These are phyloP conservation scores for Melitaea cinxia DNA, from an alignment of 1,140 invertebrate genomes.

Conservation along the genomic window DNA sequence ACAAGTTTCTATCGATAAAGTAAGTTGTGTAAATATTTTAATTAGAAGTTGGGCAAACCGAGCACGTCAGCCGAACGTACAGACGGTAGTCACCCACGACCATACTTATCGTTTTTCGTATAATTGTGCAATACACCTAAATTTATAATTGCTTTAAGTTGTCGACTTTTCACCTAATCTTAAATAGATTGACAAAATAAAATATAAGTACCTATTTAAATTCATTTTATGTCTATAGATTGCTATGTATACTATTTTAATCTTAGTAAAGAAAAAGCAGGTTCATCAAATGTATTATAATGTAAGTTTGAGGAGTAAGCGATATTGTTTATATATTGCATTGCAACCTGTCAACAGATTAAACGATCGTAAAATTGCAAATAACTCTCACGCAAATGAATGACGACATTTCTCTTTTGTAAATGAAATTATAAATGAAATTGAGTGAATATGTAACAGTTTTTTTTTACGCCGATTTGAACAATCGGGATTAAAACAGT, in stretches of 20 bases:
- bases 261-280: neutral
- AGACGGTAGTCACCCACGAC: constrained; percentile 16
- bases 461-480: constrained; percentile 21
- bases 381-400: neutral
- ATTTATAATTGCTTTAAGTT: constrained; percentile 51
- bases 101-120: constrained; percentile 42
- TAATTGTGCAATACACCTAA: constrained; percentile 63
- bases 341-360: neutral
- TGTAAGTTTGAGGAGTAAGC: neutral
- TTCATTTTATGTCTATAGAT: too few relatives aligned
- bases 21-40: constrained; percentile 58
- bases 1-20: constrained; percentile 37
- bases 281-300: constrained; percentile 8
- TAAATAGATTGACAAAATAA: constrained; percentile 3
- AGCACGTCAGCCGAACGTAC: constrained; percentile 42
- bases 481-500: constrained; percentile 13
- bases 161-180: constrained; percentile 30
- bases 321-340: neutral
- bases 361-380: neutral
- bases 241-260: neutral
- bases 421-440: constrained; percentile 12
- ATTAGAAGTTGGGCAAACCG: constrained; percentile 43
- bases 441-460: constrained; percentile 6
- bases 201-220: too few relatives aligned
- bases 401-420: neutral